Percentiles rank a stretch among this genome's conserved stretches.
Conservation (phyloP, 1,140 invertebrate species). For the Sinonovacula constricta region DNA sequence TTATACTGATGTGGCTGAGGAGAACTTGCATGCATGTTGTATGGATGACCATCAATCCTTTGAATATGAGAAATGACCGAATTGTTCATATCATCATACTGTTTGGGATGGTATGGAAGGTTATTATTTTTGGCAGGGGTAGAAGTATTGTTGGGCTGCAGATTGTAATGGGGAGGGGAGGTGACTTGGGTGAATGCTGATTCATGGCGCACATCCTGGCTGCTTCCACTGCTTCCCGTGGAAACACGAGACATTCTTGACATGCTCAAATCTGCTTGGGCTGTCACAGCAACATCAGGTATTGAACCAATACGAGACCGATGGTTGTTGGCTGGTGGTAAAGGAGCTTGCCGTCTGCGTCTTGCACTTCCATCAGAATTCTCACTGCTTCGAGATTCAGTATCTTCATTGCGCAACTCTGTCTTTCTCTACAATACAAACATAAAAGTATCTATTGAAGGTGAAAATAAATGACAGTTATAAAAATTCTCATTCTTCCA, state of each 20-base stretch:
- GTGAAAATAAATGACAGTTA: too few species aligned
- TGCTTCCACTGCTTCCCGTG: slow-evolving; percentile 47
- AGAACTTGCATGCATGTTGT: slow-evolving; percentile 18
- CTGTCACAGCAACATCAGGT: slow-evolving; percentile 30
- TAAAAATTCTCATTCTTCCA: too few species aligned
- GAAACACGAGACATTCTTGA: slow-evolving; percentile 44
- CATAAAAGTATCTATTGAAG: background rate
- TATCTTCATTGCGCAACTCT: slow-evolving; percentile 34
- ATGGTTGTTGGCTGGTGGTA: slow-evolving; percentile 19
- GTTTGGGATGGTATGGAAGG: background rate
- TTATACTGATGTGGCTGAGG: slow-evolving; percentile 15
- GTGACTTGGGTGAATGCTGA: slow-evolving; percentile 38
- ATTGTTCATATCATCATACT: slow-evolving; percentile 40
- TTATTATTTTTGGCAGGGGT: slow-evolving; percentile 34
- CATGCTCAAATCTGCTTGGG: slow-evolving; percentile 39
- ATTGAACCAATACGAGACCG: slow-evolving; percentile 17
- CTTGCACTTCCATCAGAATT: slow-evolving; percentile 35
- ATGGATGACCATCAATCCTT: slow-evolving; percentile 11
- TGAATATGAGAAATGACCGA: slow-evolving; percentile 22
- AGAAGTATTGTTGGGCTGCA: slow-evolving; percentile 46
- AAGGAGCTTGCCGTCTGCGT: slow-evolving; percentile 29
- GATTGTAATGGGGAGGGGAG: slow-evolving; percentile 27
- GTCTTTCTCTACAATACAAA: slow-evolving; percentile 28
- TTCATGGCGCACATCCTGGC: slow-evolving; percentile 41
- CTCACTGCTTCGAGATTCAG: slow-evolving; percentile 46